phyloP scores from a whole-genome alignment of 2,113 vertebrate genomes.

The Gallinago media region DNA sequence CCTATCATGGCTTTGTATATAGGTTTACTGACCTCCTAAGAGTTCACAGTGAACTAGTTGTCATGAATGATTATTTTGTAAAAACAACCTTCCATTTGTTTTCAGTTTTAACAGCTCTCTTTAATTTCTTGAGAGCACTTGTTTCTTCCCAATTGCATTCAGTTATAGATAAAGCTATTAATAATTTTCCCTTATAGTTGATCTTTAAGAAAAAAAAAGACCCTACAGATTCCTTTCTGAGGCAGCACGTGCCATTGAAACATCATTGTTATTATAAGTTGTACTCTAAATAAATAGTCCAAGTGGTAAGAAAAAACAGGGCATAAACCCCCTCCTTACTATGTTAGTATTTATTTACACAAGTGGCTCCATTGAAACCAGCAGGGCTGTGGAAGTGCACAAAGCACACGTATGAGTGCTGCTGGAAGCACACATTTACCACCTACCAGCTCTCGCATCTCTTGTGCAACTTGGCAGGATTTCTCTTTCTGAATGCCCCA shows the following conservation, averaged over 20 bases:
- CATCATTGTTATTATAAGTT: background rate
- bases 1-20: background rate
- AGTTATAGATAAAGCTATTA: background rate
- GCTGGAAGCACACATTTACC: background rate
- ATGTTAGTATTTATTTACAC: background rate
- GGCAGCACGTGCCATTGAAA: background rate
- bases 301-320: background rate
- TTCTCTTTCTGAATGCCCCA: background rate
- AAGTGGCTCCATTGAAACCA: background rate
- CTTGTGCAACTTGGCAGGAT: background rate
- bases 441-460: background rate
- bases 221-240: background rate
- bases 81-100: background rate
- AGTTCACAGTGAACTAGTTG: background rate
- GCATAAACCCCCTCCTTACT: background rate
- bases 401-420: background rate
- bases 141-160: background rate
- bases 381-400: background rate
- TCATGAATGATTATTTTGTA: background rate
- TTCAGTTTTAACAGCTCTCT: background rate
- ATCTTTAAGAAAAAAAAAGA: background rate
- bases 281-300: background rate
- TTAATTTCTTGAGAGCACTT: background rate
- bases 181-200: background rate
- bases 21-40: background rate